Percentiles rank a stretch among this genome's conserved stretches.
phyloP scores from a whole-genome alignment of 2,113 vertebrate genomes.

The Pollimyrus isidori region DNA sequence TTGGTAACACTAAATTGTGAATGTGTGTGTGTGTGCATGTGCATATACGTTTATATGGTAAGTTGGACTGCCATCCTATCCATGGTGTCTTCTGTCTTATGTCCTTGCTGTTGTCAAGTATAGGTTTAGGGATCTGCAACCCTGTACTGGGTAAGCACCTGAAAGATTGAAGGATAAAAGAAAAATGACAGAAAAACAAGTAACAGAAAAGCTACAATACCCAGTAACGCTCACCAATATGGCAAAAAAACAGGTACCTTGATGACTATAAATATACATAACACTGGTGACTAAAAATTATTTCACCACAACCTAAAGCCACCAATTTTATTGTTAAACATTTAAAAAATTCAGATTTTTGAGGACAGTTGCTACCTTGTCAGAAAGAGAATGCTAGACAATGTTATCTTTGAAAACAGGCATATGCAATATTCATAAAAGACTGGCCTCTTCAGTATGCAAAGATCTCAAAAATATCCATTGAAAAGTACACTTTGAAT shows the following conservation, averaged over 20 bases:
- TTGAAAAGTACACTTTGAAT: not conserved
- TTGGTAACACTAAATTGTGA: not conserved
- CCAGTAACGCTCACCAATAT: not conserved
- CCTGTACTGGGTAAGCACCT: not conserved
- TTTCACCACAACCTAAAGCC: not conserved
- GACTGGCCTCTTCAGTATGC: not conserved
- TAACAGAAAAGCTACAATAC: not conserved
- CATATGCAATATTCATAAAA: not conserved
- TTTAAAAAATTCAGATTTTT: not conserved
- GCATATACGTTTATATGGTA: not conserved
- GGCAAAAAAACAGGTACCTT: not conserved
- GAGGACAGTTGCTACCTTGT: not conserved
- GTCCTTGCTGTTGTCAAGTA: not conserved
- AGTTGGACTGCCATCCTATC: not conserved
- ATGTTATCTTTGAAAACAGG: not conserved
- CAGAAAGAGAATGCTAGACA: not conserved
- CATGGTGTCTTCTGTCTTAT: not conserved
- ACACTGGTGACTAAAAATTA: not conserved
- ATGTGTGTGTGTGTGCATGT: not conserved
- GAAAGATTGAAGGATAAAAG: not conserved
- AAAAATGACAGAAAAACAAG: not conserved
- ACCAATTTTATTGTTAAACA: not conserved
- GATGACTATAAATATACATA: not conserved
- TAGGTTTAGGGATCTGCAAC: not conserved
- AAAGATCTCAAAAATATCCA: not conserved